Percentiles rank a stretch among this genome's conserved stretches.
phyloP scores from a whole-genome alignment of 1,140 invertebrate species.

The Lucilia cuprina region DNA sequence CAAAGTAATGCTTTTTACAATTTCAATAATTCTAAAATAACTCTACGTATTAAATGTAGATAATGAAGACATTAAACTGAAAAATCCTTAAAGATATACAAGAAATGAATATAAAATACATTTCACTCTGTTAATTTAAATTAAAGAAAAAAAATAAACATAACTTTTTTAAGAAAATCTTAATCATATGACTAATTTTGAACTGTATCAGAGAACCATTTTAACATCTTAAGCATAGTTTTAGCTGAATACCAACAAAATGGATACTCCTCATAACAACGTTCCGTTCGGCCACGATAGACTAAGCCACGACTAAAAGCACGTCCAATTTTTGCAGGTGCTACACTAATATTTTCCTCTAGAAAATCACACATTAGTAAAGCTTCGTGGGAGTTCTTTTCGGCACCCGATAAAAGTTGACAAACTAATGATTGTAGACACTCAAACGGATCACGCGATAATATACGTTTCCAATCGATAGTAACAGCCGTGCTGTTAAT shows the following conservation, averaged over 20 bases:
- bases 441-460: conserved; percentile 58
- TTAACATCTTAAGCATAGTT: conserved; percentile 56
- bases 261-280: conserved; percentile 57
- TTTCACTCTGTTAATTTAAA: not conserved
- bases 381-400: conserved; percentile 50
- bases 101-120: not conserved
- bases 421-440: conserved; percentile 59
- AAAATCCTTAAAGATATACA: too few species aligned
- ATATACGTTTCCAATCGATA: conserved; percentile 56
- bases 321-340: conserved; percentile 50
- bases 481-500: conserved; percentile 10
- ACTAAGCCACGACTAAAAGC: conserved; percentile 56
- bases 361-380: conserved; percentile 53
- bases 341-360: conserved; percentile 51
- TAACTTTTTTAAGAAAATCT: not conserved
- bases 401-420: conserved; percentile 58
- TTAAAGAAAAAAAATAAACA: not conserved
- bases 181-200: conserved; percentile 10
- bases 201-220: conserved; percentile 52
- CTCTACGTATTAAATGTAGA: not conserved
- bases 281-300: conserved; percentile 46
- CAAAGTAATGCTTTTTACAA: not conserved
- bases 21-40: not conserved
- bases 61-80: too few species aligned
- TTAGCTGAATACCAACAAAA: conserved; percentile 60